phyloP scores from a whole-genome alignment of 2,797 vertebrate genomes.

The Allobates femoralis region DNA sequence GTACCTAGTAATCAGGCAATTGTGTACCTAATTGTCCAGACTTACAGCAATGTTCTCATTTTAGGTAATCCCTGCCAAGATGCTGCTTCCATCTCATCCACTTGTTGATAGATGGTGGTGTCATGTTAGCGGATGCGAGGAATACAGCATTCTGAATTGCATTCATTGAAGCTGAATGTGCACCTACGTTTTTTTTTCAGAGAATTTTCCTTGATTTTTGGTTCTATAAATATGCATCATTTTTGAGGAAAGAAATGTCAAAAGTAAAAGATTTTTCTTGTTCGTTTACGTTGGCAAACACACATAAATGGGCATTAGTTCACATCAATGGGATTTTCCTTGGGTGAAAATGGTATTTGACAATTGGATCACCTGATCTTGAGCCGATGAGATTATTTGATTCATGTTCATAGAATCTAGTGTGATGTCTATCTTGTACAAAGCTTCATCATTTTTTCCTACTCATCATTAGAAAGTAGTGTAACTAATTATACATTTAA shows the following conservation, averaged over 20 bases:
- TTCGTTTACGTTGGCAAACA: conserved; percentile 6
- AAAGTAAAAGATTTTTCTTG: conserved; percentile 11
- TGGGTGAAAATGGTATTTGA: conserved; percentile 18
- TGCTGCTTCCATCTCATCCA: conserved; percentile 46
- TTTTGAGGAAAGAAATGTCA: conserved; percentile 1
- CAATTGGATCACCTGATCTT: background rate
- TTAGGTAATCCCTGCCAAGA: conserved; percentile 20
- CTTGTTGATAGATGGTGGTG: conserved; percentile 54
- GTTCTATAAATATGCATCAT: conserved; percentile 14
- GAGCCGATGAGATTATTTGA: background rate
- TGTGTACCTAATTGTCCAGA: conserved; percentile 49
- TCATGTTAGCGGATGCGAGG: conserved; percentile 36
- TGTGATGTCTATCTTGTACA: background rate
- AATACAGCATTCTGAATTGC: conserved; percentile 2
- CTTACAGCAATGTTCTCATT: conserved; percentile 45
- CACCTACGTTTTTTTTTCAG: conserved; percentile 11
- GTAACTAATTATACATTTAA: background rate
- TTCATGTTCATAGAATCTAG: background rate
- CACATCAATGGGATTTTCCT: background rate
- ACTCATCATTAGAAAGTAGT: background rate
- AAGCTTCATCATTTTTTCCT: background rate
- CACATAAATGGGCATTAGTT: conserved; percentile 2
- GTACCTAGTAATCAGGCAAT: conserved; percentile 56
- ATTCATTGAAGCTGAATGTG: conserved; percentile 22
- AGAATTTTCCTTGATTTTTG: background rate